Conservation (phyloP, 2,113 vertebrate genomes). For the Trogon surrucura region DNA sequence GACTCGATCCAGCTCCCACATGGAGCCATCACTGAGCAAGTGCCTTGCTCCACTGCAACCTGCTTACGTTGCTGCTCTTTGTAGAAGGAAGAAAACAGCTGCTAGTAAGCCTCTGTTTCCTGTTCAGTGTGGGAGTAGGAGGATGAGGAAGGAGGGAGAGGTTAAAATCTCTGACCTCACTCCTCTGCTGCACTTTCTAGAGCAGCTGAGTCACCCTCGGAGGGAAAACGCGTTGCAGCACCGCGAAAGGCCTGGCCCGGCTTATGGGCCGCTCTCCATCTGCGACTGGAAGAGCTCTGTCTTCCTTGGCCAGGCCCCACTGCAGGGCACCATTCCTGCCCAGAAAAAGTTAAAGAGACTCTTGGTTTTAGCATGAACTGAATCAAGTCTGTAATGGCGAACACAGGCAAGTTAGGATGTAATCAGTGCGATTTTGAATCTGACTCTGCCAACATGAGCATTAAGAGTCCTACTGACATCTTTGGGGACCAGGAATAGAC, state of each 20-base stretch:
- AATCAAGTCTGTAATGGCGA: background rate
- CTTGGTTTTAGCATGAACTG: background rate
- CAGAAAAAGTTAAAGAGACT: background rate
- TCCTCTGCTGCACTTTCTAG: background rate
- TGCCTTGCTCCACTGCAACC: background rate
- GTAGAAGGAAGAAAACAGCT: background rate
- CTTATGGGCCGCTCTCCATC: background rate
- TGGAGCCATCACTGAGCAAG: background rate
- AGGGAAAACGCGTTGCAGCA: background rate
- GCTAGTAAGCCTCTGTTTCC: background rate
- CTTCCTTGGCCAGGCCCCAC: background rate
- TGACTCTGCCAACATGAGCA: background rate
- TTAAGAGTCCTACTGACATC: background rate
- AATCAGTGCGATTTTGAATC: background rate
- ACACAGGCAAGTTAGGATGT: background rate
- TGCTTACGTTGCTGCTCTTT: background rate
- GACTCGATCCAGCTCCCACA: background rate
- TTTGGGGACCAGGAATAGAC: background rate
- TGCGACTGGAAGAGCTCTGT: background rate
- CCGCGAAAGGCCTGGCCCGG: background rate
- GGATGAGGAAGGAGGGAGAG: background rate
- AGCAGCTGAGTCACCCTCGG: conserved; percentile 30
- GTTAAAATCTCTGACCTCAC: background rate
- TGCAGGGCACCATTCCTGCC: background rate
- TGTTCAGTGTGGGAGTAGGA: background rate